phyloP scores from a whole-genome alignment of 2,888 invertebrate species.

The Euspilapteryx auroguttella region DNA sequence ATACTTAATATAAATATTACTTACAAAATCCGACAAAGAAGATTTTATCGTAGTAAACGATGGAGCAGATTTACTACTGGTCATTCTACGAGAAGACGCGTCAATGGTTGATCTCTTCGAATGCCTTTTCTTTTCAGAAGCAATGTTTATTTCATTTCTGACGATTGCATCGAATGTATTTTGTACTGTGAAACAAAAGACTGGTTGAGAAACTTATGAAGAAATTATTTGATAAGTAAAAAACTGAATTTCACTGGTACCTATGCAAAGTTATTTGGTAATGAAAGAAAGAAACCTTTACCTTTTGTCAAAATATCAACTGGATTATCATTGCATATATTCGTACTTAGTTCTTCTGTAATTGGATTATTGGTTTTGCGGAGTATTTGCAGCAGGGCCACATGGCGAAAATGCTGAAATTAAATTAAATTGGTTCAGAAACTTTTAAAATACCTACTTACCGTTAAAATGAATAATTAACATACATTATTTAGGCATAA shows the following conservation, averaged over 20 bases:
- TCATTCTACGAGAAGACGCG: conserved; percentile 21
- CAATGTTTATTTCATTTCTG: conserved; percentile 26
- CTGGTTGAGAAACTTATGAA: too few species aligned
- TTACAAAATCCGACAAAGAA: too few species aligned
- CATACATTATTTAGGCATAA: too few species aligned
- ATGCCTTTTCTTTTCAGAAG: conserved; percentile 13
- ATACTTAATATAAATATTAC: too few species aligned
- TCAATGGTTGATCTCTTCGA: conserved; percentile 19
- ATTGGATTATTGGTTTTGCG: conserved; percentile 35
- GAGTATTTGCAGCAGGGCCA: conserved; percentile 40
- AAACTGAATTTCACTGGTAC: too few species aligned
- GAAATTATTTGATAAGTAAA: too few species aligned
- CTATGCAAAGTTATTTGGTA: too few species aligned
- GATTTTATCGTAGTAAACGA: conserved; percentile 20
- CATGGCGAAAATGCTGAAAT: conserved; percentile 31
- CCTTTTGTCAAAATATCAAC: conserved; percentile 33
- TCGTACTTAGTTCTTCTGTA: conserved; percentile 10
- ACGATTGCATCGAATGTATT: conserved; percentile 35
- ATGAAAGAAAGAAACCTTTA: too few species aligned
- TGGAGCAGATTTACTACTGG: conserved; percentile 14
- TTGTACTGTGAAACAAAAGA: conserved; percentile 23
- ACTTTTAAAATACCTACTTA: conserved; percentile 5
- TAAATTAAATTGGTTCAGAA: too few species aligned
- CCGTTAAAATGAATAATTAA: too few species aligned
- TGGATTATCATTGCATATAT: conserved; percentile 27